Base-by-base conservation (phyloP, 2,888 invertebrate genomes). In the Pomacea canaliculata region DNA sequence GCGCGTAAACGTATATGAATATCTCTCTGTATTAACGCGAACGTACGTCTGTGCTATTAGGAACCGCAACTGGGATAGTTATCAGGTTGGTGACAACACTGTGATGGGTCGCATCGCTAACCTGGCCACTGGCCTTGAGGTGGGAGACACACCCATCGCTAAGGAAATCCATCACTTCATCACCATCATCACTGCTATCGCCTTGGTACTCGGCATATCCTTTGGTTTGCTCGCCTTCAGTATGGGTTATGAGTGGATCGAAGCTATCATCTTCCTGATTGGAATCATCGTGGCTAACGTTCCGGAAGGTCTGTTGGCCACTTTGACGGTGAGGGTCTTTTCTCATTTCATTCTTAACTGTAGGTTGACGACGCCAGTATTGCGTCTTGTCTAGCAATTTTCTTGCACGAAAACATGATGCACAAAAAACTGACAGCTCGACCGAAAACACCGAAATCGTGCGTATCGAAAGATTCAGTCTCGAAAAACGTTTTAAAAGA, bases 281-380 rank as follows among this genome's bases (percentile, higher is more conserved):
- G 99, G 99, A 78, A 99, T 99, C 92, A 99, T 99, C 92, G 99
- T 99, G 83, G 99, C 99, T 82, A 99, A 99, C 92, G 99, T 99
- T 86, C 99, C 99, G 63, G 99, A 99, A 93, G 98, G 99, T 93
- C 93, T 99, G 65, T 93, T 99, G 86, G 99, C 99, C 84, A 99
- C 99, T 83, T 99, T 99, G 82, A 99, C 99, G 78, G 99, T 94
- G 86, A 89, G 89, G 37, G 37, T 37, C 37, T 37, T 37, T 37
- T 5, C n/a, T 37, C 1, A 37, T 88, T 27, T 18, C 48, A 7
- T 18, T 37, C 37, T 37, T 37, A 37, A 37, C 3, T 37, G 37
- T 37, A 37, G 37, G 37, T 37, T 5, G 37, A 37, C 37, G 37
- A 37, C 37, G 37, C 37, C 37, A 37, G 37, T 37, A 37, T 5